Percentiles rank a stretch among this genome's conserved stretches.
phyloP scores from a whole-genome alignment of 2,113 vertebrate species.

The Drymodes brunneopygia region DNA sequence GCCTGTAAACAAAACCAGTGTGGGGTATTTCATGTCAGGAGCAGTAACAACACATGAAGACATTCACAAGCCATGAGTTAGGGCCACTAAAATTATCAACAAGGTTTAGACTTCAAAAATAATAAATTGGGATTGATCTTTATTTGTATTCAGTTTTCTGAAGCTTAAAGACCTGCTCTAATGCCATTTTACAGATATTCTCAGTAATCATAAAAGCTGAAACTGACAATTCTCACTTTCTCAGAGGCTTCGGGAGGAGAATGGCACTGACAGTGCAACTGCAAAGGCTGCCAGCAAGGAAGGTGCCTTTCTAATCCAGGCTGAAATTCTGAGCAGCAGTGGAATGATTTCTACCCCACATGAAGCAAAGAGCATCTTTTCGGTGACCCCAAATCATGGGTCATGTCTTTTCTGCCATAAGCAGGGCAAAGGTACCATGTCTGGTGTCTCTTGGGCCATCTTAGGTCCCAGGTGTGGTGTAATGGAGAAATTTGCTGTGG shows the following conservation, averaged over 20 bases:
- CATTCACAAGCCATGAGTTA: not conserved
- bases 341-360: not conserved
- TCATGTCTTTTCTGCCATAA: fast-evolving
- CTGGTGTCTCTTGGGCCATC: not conserved
- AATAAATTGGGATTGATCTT: not conserved
- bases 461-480: not conserved
- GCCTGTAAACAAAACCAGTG: not conserved
- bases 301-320: not conserved
- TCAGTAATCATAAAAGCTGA: not conserved
- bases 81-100: not conserved
- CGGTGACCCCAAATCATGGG: not conserved
- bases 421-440: not conserved
- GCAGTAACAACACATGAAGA: not conserved
- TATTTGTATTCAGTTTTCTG: not conserved
- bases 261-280: not conserved
- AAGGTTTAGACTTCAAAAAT: not conserved
- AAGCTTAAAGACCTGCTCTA: not conserved
- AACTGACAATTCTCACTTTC: not conserved
- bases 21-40: not conserved
- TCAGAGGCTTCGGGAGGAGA: not conserved
- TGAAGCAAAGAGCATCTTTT: not conserved
- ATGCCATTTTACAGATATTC: not conserved
- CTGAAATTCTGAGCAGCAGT: not conserved
- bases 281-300: not conserved
- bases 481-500: not conserved